Conservation (phyloP, 2,797 vertebrate genomes). For the Agapornis canus region DNA sequence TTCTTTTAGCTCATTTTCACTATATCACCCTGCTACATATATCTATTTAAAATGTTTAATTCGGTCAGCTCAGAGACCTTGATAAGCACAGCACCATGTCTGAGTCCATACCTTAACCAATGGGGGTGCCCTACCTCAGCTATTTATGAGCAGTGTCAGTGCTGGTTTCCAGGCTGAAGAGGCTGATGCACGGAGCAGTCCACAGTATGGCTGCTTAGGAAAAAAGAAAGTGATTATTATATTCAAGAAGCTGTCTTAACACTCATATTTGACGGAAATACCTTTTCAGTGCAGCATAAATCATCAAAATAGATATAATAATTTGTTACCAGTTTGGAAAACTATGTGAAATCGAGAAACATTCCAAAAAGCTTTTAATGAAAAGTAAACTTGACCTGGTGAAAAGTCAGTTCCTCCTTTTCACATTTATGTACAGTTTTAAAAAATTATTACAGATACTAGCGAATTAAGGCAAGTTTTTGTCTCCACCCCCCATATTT, state of each 20-base stretch:
- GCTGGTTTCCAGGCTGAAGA: neutral
- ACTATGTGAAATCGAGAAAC: slow-evolving; percentile 56
- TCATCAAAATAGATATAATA: slow-evolving; percentile 36
- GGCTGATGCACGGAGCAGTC: neutral
- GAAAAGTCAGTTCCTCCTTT: slow-evolving; percentile 68
- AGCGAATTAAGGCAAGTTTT: neutral
- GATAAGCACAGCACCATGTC: neutral
- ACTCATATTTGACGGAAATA: slow-evolving; percentile 23
- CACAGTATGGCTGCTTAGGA: neutral
- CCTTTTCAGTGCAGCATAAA: slow-evolving; percentile 26
- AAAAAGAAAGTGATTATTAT: neutral
- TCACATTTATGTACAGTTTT: slow-evolving; percentile 41
- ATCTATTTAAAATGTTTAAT: neutral
- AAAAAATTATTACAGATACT: neutral
- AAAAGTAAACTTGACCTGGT: slow-evolving; percentile 56
- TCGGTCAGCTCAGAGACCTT: neutral
- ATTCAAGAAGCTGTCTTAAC: neutral
- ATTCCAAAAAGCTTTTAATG: slow-evolving; percentile 58
- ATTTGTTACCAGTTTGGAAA: slow-evolving; percentile 62
- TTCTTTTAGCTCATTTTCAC: slow-evolving; percentile 54
- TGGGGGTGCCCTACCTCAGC: neutral
- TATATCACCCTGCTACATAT: neutral
- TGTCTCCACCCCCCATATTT: neutral
- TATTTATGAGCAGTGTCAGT: neutral
- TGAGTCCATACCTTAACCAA: neutral